These are phyloP conservation scores for Porphyrio hochstetteri DNA, from an alignment of 2,113 vertebrate species.

Conservation along the genomic window DNA sequence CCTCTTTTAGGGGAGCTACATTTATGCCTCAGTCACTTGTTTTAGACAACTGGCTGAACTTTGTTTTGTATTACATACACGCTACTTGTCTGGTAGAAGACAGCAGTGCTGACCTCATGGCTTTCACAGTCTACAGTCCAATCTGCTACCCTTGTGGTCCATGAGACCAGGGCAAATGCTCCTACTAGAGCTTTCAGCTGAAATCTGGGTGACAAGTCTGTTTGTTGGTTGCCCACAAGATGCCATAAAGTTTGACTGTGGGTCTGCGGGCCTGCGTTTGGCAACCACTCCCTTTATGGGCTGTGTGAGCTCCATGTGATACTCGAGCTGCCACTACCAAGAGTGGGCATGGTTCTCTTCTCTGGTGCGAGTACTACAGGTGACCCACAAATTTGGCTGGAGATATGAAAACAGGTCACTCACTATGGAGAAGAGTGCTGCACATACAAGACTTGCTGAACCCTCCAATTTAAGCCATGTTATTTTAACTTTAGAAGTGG, in stretches of 20 bases:
- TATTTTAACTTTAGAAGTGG: background rate
- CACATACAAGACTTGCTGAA: background rate
- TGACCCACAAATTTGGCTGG: background rate
- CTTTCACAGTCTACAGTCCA: background rate
- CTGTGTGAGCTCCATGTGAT: background rate
- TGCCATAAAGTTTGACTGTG: rapidly evolving
- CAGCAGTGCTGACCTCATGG: background rate
- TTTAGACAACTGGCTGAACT: background rate
- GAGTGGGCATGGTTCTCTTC: background rate
- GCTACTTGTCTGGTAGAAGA: background rate
- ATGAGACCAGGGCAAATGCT: background rate
- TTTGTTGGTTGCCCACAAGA: background rate
- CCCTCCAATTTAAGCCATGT: background rate
- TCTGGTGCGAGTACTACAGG: background rate
- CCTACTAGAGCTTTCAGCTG: background rate
- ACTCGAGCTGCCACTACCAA: background rate
- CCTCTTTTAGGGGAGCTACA: background rate
- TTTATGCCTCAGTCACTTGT: background rate
- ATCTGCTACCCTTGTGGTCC: background rate
- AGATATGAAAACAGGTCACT: background rate
- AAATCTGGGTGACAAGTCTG: background rate
- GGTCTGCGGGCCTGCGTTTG: background rate
- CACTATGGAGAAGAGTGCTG: rapidly evolving
- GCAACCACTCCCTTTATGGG: background rate
- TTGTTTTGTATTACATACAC: background rate